phyloP scores from a whole-genome alignment of 2,888 invertebrate species.

The Trachelus tabidus region DNA sequence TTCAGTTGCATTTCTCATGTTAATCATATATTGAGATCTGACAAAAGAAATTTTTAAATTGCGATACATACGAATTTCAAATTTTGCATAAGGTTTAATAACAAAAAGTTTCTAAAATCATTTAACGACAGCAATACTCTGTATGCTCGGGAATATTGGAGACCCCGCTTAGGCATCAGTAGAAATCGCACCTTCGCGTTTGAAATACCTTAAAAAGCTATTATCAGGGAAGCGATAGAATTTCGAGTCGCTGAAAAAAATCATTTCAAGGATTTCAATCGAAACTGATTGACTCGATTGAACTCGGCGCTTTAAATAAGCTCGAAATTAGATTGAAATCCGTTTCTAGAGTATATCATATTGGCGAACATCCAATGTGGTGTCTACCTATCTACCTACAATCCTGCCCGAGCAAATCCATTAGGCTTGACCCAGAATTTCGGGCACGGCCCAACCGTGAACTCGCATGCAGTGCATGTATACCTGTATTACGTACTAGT shows the following conservation, averaged over 20 bases:
- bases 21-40: no score
- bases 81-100: no score
- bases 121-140: no score
- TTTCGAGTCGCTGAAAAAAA: background rate
- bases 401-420: slow-evolving; percentile 31
- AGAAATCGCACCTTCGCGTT: no score
- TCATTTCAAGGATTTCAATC: slow-evolving; percentile 9
- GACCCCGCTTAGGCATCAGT: no score
- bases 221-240: background rate
- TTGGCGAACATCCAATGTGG: slow-evolving; percentile 42
- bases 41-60: no score
- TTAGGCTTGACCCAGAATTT: slow-evolving; percentile 48
- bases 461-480: background rate
- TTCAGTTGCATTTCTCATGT: no score
- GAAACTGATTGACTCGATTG: slow-evolving; percentile 19
- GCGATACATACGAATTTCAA: no score
- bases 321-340: slow-evolving; percentile 42
- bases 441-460: slow-evolving; percentile 13
- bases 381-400: background rate
- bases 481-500: background rate
- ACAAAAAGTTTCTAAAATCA: no score
- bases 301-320: slow-evolving; percentile 35
- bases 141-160: no score
- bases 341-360: slow-evolving; percentile 36
- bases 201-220: background rate